These are phyloP conservation scores for Beris chalybata DNA, from an alignment of 2,888 invertebrate species.

Conservation along the genomic window DNA sequence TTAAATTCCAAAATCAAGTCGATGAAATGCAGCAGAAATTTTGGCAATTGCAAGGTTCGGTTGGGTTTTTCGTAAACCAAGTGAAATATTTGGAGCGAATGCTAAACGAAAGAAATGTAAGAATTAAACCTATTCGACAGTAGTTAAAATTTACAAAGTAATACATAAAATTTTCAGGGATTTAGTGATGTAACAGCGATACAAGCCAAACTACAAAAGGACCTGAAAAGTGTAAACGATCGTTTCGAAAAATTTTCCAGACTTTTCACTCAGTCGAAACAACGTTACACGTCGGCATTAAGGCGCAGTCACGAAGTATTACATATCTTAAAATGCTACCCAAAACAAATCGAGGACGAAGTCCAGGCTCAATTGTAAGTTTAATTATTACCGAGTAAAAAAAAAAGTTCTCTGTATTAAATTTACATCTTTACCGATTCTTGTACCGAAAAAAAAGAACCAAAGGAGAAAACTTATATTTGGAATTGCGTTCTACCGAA, in stretches of 20 bases:
- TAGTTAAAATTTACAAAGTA: too few species aligned
- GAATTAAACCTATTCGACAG: not conserved
- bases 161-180: too few species aligned
- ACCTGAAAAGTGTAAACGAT: not conserved
- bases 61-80: not conserved
- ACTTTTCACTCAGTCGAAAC: not conserved
- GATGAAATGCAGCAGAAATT: constrained; percentile 4
- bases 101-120: constrained; percentile 9
- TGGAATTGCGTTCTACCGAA: too few species aligned
- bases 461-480: too few species aligned
- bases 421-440: not conserved
- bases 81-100: not conserved
- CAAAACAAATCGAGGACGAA: not conserved
- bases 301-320: constrained; percentile 1
- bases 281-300: constrained; percentile 5
- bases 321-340: not conserved
- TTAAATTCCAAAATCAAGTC: constrained; percentile 9
- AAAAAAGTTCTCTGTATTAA: not conserved
- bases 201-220: not conserved
- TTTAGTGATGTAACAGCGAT: too few species aligned
- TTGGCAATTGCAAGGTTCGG: constrained; percentile 13
- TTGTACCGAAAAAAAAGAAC: not conserved
- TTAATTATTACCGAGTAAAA: not conserved
- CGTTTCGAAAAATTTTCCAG: not conserved
- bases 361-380: constrained; percentile 3